Percentiles rank a stretch among this genome's conserved stretches.
phyloP scores from a whole-genome alignment of 2,113 vertebrate species.

The Tachysurus vachellii region DNA sequence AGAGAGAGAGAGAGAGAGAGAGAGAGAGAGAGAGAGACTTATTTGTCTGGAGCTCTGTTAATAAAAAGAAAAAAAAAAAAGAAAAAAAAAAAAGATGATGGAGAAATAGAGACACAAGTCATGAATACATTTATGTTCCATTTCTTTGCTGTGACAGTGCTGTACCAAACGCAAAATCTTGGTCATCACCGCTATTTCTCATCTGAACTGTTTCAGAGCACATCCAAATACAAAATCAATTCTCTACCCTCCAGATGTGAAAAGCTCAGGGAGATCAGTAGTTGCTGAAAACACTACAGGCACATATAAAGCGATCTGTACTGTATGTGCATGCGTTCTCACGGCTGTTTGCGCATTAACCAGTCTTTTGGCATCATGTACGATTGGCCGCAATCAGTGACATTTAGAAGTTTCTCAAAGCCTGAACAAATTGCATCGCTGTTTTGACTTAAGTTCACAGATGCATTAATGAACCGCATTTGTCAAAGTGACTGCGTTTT shows the following conservation, averaged over 20 bases:
- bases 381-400: constrained; percentile 31
- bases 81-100: constrained; percentile 28
- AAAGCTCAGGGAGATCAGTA: not conserved
- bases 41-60: constrained; percentile 35
- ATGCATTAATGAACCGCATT: constrained; percentile 44
- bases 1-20: constrained; percentile 2
- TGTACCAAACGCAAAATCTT: not conserved
- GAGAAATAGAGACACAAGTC: constrained; percentile 1
- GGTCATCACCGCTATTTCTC: not conserved
- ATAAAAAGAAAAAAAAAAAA: constrained; percentile 21
- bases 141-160: not conserved
- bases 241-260: not conserved
- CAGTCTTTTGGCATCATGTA: not conserved
- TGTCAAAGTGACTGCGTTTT: constrained; percentile 42
- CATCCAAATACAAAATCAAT: constrained; percentile 24
- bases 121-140: constrained; percentile 10
- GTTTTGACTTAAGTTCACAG: constrained; percentile 37
- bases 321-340: not conserved
- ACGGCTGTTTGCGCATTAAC: not conserved
- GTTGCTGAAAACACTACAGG: constrained; percentile 7
- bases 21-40: constrained; percentile 8
- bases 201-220: not conserved
- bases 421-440: constrained; percentile 7
- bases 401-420: constrained; percentile 35
- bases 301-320: constrained; percentile 11